Base-by-base conservation (phyloP, 2,888 invertebrate genomes). In the Megalurothrips usitatus region DNA sequence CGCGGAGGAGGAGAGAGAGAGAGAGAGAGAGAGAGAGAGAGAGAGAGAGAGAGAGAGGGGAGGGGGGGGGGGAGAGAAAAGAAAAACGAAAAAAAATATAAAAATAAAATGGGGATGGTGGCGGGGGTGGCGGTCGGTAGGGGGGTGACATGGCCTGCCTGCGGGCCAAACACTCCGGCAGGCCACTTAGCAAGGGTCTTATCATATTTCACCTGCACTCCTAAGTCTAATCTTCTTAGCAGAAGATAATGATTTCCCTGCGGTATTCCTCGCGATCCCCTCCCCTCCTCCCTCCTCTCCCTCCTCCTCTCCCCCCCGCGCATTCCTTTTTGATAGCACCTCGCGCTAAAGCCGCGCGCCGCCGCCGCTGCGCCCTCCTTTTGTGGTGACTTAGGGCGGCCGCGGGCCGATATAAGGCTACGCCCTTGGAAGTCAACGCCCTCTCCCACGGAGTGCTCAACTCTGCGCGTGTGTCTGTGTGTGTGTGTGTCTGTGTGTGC, bases 211-310 rank as follows among this genome's bases (percentile, higher is more conserved):
- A 75, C 68, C 68, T 75, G 68, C 68, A 75, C 68, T 75, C 68
- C 68, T 75, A 75, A 75, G 68, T 75, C 68, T 75, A 75, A 75
- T 75, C 68, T 75, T 75, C 68, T 75, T 75, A 75, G 68, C 68
- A 26, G 68, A 26, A 23, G 68, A 75, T 75, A 26, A 75, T 75
- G 68, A 75, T 75, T 75, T 75, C 68, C 68, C 68, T 23, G 68
- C 68, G 68, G 68, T 75, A 75, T 75, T 26, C 68, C 68, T 23
- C 68, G 23, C 68, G 19, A 19, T 68, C 26, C 23, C 68, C 23
- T 26, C 23, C 68, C 10, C 68, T 75, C 26, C 8, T 26, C 68
- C 23, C 58, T 58, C 58, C 19, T 52, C 52, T 52, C 19, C 2
- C 52, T 52, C 58, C 17, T 2, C 14, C 58, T 19, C 58, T 58